phyloP scores from a whole-genome alignment of 2,113 vertebrate genomes.

The Piaya cayana region DNA sequence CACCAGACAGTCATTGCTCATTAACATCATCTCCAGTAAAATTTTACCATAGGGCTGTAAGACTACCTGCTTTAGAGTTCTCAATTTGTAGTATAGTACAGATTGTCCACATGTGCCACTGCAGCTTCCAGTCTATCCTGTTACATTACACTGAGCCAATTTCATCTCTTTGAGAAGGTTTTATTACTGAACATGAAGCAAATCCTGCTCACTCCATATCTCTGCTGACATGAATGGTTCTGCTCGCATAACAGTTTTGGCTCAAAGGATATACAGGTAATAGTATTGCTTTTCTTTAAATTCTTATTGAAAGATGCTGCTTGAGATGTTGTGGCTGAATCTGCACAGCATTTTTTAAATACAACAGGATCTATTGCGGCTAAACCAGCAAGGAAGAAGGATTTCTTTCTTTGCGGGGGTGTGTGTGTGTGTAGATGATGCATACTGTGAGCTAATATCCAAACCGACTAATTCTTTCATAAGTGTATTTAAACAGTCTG shows the following conservation, averaged over 20 bases:
- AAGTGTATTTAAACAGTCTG: neutral
- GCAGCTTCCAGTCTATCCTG: neutral
- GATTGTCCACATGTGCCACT: neutral
- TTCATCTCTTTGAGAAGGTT: neutral
- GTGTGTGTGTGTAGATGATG: neutral
- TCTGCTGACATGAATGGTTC: neutral
- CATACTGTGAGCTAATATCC: neutral
- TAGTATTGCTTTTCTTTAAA: neutral
- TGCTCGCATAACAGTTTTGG: neutral
- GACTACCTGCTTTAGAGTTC: neutral
- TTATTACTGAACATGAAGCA: neutral
- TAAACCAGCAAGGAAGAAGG: neutral
- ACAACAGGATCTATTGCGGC: neutral
- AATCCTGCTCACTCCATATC: neutral
- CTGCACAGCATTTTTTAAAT: neutral
- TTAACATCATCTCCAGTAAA: neutral
- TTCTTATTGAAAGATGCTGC: neutral
- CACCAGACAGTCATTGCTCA: slow-evolving; percentile 15
- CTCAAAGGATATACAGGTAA: neutral
- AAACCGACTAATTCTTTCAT: neutral
- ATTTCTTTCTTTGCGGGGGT: neutral
- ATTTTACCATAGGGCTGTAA: neutral
- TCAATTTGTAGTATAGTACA: neutral
- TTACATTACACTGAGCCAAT: neutral
- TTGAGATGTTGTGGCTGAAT: neutral